Evolutionary conservation across 2,797 vertebrate species (phyloP).

Genomic region (Salarias fasciatus): DNA sequence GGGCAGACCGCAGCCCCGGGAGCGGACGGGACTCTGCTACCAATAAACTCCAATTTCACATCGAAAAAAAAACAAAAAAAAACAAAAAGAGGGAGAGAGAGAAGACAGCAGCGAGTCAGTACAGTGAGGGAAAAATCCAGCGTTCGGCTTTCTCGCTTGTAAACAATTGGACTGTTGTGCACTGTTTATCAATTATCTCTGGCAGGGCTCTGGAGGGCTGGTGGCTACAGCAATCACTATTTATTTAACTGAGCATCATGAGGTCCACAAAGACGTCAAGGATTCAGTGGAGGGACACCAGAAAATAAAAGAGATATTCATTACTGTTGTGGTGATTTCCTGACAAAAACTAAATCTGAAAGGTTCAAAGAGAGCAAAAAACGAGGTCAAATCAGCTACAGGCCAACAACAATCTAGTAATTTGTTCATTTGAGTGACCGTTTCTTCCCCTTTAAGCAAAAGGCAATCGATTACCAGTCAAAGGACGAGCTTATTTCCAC

Average conservation of each 20-base stretch:
- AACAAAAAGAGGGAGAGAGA: slow-evolving; percentile 7
- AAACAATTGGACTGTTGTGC: slow-evolving; percentile 42
- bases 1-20: slow-evolving; percentile 65
- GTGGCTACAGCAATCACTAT: slow-evolving; percentile 17
- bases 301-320: slow-evolving; percentile 5
- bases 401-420: too few species aligned
- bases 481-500: too few species aligned
- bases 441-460: too few species aligned
- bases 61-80: slow-evolving; percentile 15
- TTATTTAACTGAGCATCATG: not conserved
- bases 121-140: slow-evolving; percentile 26
- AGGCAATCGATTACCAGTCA: too few species aligned
- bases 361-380: too few species aligned
- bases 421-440: too few species aligned
- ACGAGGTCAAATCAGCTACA: too few species aligned
- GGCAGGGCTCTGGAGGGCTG: slow-evolving; percentile 18
- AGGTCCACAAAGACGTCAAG: not conserved
- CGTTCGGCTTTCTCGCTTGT: slow-evolving; percentile 38
- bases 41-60: slow-evolving; percentile 70
- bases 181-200: slow-evolving; percentile 43
- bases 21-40: slow-evolving; percentile 54
- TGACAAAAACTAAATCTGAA: too few species aligned
- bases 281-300: slow-evolving; percentile 1
- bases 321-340: too few species aligned
- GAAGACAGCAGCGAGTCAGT: slow-evolving; percentile 23